Evolutionary conservation across 1,140 invertebrate species (phyloP).

Genomic region (Drosophila burlai): DNA sequence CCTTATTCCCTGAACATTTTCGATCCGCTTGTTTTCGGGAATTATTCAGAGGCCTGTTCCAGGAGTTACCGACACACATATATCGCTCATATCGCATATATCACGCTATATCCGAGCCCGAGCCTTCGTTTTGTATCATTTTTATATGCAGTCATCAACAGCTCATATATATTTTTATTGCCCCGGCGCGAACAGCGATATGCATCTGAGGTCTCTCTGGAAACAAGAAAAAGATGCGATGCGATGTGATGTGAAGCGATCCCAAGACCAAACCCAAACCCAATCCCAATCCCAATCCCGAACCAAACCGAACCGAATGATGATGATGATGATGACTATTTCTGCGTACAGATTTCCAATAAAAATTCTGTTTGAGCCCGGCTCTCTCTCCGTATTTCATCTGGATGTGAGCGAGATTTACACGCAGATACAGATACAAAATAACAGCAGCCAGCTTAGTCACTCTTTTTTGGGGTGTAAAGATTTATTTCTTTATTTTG

Average conservation of each 20-base stretch:
- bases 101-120: constrained; percentile 24
- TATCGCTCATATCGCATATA: constrained; percentile 17
- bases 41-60: constrained; percentile 3
- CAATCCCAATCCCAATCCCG: constrained; percentile 33
- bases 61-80: constrained; percentile 22
- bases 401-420: constrained; percentile 78
- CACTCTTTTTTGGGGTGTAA: constrained; percentile 63
- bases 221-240: constrained; percentile 50
- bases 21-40: constrained; percentile 3
- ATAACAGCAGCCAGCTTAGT: constrained; percentile 66
- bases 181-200: constrained; percentile 67
- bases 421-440: constrained; percentile 71
- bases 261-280: constrained; percentile 30
- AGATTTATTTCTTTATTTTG: constrained; percentile 83
- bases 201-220: constrained; percentile 69
- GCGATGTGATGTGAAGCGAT: constrained; percentile 32
- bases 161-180: constrained; percentile 83
- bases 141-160: constrained; percentile 83
- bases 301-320: constrained; percentile 10
- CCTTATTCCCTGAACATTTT: not conserved
- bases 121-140: constrained; percentile 64
- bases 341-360: constrained; percentile 83
- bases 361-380: constrained; percentile 55
- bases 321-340: constrained; percentile 66
- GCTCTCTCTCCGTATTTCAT: constrained; percentile 62